Base-by-base conservation (phyloP, 2,888 invertebrate species). In the Cinara cedri region DNA sequence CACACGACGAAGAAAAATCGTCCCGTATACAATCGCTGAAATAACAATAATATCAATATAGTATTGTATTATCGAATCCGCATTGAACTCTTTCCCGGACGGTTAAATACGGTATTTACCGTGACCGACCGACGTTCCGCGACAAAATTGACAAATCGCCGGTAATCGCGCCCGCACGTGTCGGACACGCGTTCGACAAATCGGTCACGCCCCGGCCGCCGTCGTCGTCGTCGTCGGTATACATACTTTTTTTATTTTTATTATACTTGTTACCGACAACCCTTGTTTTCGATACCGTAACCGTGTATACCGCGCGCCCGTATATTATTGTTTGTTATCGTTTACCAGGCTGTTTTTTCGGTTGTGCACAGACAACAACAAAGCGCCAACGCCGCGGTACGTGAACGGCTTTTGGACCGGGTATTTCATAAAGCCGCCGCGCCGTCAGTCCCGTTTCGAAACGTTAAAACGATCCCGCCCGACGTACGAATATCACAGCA, bases 131-230 rank as follows among this genome's bases (percentile, higher is more conserved):
- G 8, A 44, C 57, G 51, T 46, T n/a, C 72, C 54, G 65, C 11
- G 21, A 49, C 72, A 21, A 51, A 62, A 51, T 60, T 60, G 76
- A 78, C 76, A 70, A 78, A 76, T 76, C 26, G 46, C 76, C 34
- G 62, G 66, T 55, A n/a, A 16, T 10, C 65, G 21, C 21, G 55
- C 57, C n/a, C n/a, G 24, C 70, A 70, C 70, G 78, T 78, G 78
- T 4, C 78, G 4, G 78, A 13, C 78, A 68, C 78, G 51, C 68
- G 78, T 42, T 13, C 21, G 34, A 34, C 24, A 3, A 34, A 70
- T 78, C 66, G n/a, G 78, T 49, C 13, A 70, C 78, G 78, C 60
- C 42, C 21, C 26, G 44, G 14, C 49, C 71, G 57, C 16, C 55
- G 55, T 44, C 26, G 14, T 34, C 10, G 13, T 13, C 57, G 57